Evolutionary conservation across 2,113 vertebrate species (phyloP).

Genomic region (Perca schrenkii): DNA sequence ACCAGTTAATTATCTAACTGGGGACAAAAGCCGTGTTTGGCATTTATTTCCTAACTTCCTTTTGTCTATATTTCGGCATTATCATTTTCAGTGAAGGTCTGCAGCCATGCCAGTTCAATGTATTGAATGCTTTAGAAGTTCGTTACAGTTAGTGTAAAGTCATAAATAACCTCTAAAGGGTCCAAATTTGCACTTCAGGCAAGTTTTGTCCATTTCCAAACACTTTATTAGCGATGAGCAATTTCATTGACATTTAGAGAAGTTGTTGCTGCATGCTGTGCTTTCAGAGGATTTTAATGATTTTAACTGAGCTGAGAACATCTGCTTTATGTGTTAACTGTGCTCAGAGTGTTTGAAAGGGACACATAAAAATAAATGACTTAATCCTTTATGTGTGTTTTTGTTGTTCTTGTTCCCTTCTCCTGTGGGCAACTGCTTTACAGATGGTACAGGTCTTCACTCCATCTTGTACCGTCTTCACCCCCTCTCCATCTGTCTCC

Average conservation of each 20-base stretch:
- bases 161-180: background rate
- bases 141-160: background rate
- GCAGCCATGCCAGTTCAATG: background rate
- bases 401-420: constrained; percentile 30
- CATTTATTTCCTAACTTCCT: background rate
- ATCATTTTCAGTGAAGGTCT: background rate
- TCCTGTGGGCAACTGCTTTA: constrained; percentile 62
- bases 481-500: constrained; percentile 79
- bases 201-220: background rate
- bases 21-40: background rate
- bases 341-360: constrained; percentile 1
- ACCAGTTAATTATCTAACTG: no score
- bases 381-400: constrained; percentile 6
- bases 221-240: background rate
- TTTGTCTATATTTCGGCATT: background rate
- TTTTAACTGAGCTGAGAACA: constrained; percentile 23
- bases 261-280: constrained; percentile 19
- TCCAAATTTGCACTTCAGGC: background rate
- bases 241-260: background rate
- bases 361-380: constrained; percentile 25
- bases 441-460: constrained; percentile 77
- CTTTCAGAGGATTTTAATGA: constrained; percentile 21
- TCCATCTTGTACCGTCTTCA: constrained; percentile 67
- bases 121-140: background rate
- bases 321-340: constrained; percentile 37